Evolutionary conservation across 2,888 invertebrate species (phyloP).

Genomic region (Scaptomyza cyrtandrae): DNA sequence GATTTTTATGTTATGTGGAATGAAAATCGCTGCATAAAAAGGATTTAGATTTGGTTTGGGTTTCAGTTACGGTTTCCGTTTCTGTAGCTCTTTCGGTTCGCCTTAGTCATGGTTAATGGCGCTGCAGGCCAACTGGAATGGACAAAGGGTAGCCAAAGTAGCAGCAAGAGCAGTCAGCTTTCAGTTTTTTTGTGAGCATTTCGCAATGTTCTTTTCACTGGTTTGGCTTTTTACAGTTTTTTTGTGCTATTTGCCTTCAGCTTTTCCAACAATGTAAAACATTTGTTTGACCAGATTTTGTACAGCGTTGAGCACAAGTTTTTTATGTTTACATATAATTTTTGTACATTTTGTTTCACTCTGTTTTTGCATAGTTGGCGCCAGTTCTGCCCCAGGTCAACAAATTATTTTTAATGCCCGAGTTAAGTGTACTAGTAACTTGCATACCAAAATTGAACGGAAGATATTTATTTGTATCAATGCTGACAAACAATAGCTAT

Average conservation of each 20-base stretch:
- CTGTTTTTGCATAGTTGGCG: conserved; percentile 41
- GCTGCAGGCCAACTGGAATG: conserved; percentile 66
- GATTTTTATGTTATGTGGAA: conserved; percentile 34
- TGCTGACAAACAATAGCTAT: no score
- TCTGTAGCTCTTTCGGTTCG: conserved; percentile 37
- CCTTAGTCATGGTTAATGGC: conserved; percentile 65
- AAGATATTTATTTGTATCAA: no score
- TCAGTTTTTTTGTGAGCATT: conserved; percentile 43
- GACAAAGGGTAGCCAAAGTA: conserved; percentile 37
- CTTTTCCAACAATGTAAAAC: conserved; percentile 70
- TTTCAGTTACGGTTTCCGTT: conserved; percentile 29
- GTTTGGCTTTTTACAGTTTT: conserved; percentile 5
- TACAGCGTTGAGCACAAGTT: conserved; percentile 61
- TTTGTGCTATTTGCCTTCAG: conserved; percentile 16
- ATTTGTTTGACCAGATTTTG: conserved; percentile 72
- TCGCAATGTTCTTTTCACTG: conserved; percentile 45
- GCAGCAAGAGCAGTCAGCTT: conserved; percentile 29
- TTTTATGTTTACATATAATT: conserved; percentile 28
- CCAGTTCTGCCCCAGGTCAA: conserved; percentile 48
- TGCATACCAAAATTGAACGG: not conserved
- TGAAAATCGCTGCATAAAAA: conserved; percentile 66
- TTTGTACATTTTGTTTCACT: conserved; percentile 34
- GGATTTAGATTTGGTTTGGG: conserved; percentile 52
- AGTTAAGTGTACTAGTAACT: conserved; percentile 10
- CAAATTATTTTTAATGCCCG: conserved; percentile 44